Evolutionary conservation across 2,113 vertebrate genomes (phyloP), one percentile per base, ranked within the genome.

Genomic region (Egretta garzetta): DNA sequence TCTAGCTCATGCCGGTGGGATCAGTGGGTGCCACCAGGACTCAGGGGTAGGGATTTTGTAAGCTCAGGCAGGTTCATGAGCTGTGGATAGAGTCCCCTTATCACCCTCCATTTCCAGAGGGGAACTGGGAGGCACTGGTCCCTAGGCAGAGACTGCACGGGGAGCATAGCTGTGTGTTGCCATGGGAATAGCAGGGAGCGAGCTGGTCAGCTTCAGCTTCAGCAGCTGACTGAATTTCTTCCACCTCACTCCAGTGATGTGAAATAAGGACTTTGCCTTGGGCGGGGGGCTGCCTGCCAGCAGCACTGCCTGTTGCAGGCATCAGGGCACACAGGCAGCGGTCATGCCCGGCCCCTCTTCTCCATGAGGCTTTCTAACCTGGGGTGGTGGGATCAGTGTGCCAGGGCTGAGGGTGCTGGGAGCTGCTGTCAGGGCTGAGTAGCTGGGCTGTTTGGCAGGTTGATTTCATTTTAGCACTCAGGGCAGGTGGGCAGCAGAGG

Each of bases 101-200:
- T 28, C 23, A 39, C 21, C 47, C 41, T 22, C 32, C 30, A 5
- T 47, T 90, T 62, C 67, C 84, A 86, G 77, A 30, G 43, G 49
- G 75, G 74, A 81, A 27, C 27, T 59, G 75, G 70, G 71, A 91
- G 24, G 59, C 64, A 13, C 26, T 77, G 83, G 77, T 96, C 53
- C 88, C 91, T 22, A 15, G 28, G 45, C 72, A 90, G 91, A 33
- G 27, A 4, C 13, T 32, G 72, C 60, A 50, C 3, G 3, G 35
- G 45, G 30, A 75, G 62, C 6, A 4, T 84, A 90, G 89, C 86
- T 39, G 47, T 49, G 16, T 2, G 96, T 97, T 97, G 82, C 95
- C 88, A 96, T 97, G 96, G 96, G 95, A 90, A 95, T 96, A 14
- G 67, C 66, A 81, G 47, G 32, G 80, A 83, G 80, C 80, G 87